A percentile compares a stretch with the other conserved stretches of the same genome.
Evolutionary conservation across 1,140 invertebrate species (phyloP).

Genomic region (Bacillus rossius): DNA sequence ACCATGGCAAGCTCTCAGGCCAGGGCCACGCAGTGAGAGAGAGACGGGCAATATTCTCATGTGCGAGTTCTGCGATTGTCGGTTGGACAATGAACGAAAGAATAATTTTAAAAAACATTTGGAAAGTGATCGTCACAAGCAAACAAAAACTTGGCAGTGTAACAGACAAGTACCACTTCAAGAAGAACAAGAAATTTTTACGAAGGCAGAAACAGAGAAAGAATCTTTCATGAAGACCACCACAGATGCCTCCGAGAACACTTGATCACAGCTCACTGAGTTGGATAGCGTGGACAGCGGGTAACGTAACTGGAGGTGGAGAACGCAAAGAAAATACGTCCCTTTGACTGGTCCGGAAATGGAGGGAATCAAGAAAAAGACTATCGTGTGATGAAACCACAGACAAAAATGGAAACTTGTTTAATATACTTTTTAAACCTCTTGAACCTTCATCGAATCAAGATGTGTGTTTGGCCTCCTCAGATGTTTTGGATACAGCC

Average conservation of each 20-base stretch:
- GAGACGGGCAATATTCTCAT: no score
- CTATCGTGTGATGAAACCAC: constrained; percentile 2
- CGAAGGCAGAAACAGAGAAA: neutral
- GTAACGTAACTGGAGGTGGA: neutral
- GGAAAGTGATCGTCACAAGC: neutral
- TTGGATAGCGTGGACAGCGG: neutral
- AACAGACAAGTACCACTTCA: neutral
- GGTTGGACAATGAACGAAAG: neutral
- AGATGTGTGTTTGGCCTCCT: neutral
- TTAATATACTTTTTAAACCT: neutral
- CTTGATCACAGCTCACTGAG: neutral
- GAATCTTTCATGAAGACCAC: neutral
- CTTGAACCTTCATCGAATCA: neutral
- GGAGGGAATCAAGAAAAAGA: neutral
- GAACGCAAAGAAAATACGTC: neutral
- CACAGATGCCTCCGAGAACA: neutral
- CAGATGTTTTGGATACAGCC: neutral
- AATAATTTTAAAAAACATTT: neutral
- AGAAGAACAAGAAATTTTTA: neutral
- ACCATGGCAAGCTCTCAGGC: no score
- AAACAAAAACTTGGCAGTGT: neutral
- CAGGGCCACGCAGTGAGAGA: no score
- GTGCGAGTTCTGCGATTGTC: no score
- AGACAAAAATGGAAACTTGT: neutral
- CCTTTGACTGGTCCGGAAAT: neutral